Evolutionary conservation across 2,888 invertebrate species (phyloP).

Genomic region (Rambutsinella grinnellia): DNA sequence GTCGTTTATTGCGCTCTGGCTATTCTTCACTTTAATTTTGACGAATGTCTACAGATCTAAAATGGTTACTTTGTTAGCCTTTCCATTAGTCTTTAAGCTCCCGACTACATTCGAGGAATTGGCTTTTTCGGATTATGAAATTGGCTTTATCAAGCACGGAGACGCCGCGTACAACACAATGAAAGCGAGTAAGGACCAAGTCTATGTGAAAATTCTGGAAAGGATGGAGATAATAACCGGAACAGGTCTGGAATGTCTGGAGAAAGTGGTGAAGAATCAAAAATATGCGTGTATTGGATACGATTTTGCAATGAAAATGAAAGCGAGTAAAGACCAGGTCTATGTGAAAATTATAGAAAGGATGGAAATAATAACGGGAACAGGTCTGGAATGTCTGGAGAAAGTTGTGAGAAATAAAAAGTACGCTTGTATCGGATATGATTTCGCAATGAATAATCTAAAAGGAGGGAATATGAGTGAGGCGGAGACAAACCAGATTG

Average conservation of each 20-base stretch:
- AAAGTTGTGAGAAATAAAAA: conserved; percentile 47
- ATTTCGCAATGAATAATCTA: conserved; percentile 44
- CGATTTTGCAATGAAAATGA: too few species aligned
- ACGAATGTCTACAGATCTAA: conserved; percentile 35
- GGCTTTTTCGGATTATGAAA: neutral
- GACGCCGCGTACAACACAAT: conserved; percentile 16
- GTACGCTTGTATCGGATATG: conserved; percentile 54
- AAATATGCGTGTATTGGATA: too few species aligned
- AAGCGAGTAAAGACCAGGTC: conserved; percentile 48
- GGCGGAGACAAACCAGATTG: conserved; percentile 39
- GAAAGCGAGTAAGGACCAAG: neutral
- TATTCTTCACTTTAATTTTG: conserved; percentile 30
- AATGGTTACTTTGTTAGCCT: conserved; percentile 20
- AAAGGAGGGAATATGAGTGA: conserved; percentile 46
- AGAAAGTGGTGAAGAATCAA: neutral
- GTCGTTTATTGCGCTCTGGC: conserved; percentile 21
- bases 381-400: conserved; percentile 54
- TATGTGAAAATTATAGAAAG: conserved; percentile 45
- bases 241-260: neutral
- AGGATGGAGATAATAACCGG: neutral
- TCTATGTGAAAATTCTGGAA: neutral
- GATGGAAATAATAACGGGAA: conserved; percentile 54
- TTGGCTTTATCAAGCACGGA: conserved; percentile 42
- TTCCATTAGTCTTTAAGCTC: conserved; percentile 12
- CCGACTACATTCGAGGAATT: conserved; percentile 23